A percentile compares a stretch with the other conserved stretches of the same genome.
Evolutionary conservation across 2,797 vertebrate genomes (phyloP).

Genomic region (Fratercula arctica): DNA sequence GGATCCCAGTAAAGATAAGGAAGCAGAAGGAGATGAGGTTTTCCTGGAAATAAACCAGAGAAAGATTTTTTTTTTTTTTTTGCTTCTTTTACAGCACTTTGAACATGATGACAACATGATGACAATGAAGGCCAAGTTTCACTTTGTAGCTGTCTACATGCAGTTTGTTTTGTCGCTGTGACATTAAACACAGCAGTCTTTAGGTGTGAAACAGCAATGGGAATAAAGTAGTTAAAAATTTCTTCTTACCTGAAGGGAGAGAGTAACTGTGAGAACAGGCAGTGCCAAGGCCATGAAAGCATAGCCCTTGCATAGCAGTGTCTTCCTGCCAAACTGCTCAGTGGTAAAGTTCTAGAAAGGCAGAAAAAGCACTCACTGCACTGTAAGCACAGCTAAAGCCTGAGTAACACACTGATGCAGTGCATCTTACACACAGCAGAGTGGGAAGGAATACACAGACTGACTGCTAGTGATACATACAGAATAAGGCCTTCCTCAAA

Average conservation of each 20-base stretch:
- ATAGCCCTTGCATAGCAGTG: conserved; percentile 83
- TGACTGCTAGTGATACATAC: conserved; percentile 79
- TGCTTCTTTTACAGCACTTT: neutral
- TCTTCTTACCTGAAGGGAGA: conserved; percentile 79
- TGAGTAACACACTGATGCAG: neutral
- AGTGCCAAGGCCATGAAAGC: conserved; percentile 82
- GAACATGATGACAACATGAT: neutral
- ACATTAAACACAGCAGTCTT: neutral
- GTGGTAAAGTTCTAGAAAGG: conserved; percentile 79
- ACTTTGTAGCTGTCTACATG: neutral
- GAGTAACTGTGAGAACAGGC: conserved; percentile 80
- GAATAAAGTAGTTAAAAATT: neutral
- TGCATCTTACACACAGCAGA: conserved; percentile 81
- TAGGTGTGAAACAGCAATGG: neutral
- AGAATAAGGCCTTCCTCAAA: conserved; percentile 75
- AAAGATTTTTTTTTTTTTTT: neutral
- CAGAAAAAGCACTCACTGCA: neutral
- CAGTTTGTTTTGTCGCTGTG: neutral
- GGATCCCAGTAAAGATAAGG: conserved; percentile 78
- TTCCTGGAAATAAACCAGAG: conserved; percentile 63
- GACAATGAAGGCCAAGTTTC: neutral
- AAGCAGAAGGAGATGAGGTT: conserved; percentile 80
- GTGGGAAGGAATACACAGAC: conserved; percentile 83
- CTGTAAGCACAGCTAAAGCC: neutral
- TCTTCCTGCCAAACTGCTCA: conserved; percentile 79